Evolutionary conservation across 2,797 vertebrate genomes (phyloP), one percentile per base, ranked within the genome.

Genomic region (Meda fulgida): DNA sequence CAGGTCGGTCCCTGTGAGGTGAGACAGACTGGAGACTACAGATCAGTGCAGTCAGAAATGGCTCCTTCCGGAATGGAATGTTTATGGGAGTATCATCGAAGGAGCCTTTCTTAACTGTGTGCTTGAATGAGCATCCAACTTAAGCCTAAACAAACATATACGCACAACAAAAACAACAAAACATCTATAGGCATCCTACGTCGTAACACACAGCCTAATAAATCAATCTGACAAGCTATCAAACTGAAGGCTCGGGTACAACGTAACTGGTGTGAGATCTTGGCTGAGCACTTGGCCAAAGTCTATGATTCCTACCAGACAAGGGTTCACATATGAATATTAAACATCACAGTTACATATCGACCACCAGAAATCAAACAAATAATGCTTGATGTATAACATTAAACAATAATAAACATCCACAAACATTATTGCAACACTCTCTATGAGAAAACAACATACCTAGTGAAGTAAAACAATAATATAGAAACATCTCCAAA

Each of bases 381-480:
- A 91, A 94, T 88, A 85, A 94, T 60, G 91, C 88, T 88, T 87
- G 89, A 93, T 88, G 88, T 85, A 86, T 80, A 89, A 92, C 89
- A 90, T 75, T 75, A 80, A 78, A 81, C 81, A 82, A 89, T 91
- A 91, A 92, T 92, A 91, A 91, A 94, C 90, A 90, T 88, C 88
- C 91, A 94, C 90, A 80, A 93, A 89, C 94, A 94, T 94, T 94
- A 95, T 94, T 95, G 94, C 95, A 95, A 93, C 93, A 94, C 93
- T 94, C 94, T 94, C 93, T 94, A 95, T 91, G 92, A 81, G 89
- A 94, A 93, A 91, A 94, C 91, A 91, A 93, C 75, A 90, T 91
- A 93, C 90, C 85, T 94, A 84, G 21, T 9, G 7, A 55, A 69
- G 92, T 92, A 93, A 90, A 92, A 93, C 92, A 91, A 90, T 91